These are phyloP conservation scores for Drosophila recens DNA, from an alignment of 2,888 invertebrate genomes.

Conservation along the genomic window DNA sequence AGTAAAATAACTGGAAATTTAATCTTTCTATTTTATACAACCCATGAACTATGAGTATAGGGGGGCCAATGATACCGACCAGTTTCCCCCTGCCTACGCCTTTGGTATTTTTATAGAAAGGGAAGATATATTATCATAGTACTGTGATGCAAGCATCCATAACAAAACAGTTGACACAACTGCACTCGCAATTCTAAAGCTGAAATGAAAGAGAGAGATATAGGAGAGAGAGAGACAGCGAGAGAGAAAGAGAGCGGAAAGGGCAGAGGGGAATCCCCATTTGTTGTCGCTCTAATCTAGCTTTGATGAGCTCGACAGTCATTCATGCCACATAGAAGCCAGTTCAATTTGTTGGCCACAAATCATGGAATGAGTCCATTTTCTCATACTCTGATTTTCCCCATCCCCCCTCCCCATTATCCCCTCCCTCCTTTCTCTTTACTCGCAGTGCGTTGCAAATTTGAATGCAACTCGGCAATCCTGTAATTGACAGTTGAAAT, in stretches of 20 bases:
- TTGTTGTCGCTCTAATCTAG: slow-evolving; percentile 54
- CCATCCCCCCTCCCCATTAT: too few relatives aligned
- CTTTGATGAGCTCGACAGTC: slow-evolving; percentile 54
- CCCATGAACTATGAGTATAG: too few relatives aligned
- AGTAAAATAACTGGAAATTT: too few relatives aligned
- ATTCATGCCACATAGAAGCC: slow-evolving; percentile 47
- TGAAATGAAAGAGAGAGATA: neutral
- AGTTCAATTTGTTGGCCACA: slow-evolving; percentile 60
- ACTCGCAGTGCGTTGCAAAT: neutral
- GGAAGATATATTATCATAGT: slow-evolving; percentile 63
- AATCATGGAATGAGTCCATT: slow-evolving; percentile 14
- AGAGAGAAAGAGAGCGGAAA: neutral
- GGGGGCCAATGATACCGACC: neutral
- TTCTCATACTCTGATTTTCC: neutral
- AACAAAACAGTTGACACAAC: slow-evolving; percentile 77
- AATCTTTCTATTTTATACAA: too few relatives aligned
- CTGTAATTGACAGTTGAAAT: slow-evolving; percentile 66
- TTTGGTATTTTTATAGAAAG: slow-evolving; percentile 23
- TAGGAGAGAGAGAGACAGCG: neutral
- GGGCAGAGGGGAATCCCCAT: slow-evolving; percentile 26
- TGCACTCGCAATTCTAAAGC: slow-evolving; percentile 26
- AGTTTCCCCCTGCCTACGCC: neutral
- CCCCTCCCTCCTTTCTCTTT: neutral
- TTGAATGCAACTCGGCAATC: slow-evolving; percentile 20
- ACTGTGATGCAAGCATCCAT: slow-evolving; percentile 64